A percentile compares a stretch with the other conserved stretches of the same genome.
Conservation (phyloP, 2,888 invertebrate species). For the Smittia sp. region DNA sequence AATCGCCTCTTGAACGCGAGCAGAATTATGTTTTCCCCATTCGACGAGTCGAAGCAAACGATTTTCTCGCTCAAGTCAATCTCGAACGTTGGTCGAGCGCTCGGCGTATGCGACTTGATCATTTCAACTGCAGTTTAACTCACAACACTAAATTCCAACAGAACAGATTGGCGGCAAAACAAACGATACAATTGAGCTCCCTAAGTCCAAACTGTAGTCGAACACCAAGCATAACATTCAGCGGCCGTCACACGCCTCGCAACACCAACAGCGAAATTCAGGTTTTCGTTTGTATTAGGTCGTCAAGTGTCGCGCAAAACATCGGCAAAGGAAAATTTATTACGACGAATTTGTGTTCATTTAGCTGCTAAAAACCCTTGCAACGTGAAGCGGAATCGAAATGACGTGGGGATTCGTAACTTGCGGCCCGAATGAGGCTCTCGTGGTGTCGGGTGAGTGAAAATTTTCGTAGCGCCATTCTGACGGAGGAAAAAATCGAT, state of each 20-base stretch:
- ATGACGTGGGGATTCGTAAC: conserved; percentile 72
- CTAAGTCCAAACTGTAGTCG: too few relatives aligned
- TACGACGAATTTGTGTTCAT: too few relatives aligned
- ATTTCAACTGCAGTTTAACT: neutral
- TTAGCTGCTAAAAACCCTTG: too few relatives aligned
- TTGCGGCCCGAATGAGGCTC: conserved; percentile 91
- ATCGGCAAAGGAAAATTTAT: too few relatives aligned
- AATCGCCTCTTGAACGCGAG: neutral
- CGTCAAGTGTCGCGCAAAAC: too few relatives aligned
- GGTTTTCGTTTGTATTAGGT: too few relatives aligned
- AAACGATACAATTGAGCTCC: too few relatives aligned
- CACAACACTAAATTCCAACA: neutral
- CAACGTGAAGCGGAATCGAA: neutral
- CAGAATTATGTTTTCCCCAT: conserved; percentile 10
- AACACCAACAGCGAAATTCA: too few relatives aligned
- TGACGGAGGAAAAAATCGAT: conserved; percentile 34
- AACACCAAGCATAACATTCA: too few relatives aligned
- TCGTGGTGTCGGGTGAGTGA: conserved; percentile 83
- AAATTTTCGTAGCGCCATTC: conserved; percentile 12
- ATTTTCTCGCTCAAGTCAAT: conserved; percentile 28
- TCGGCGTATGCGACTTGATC: neutral
- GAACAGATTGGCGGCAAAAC: too few relatives aligned
- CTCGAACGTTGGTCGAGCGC: conserved; percentile 14
- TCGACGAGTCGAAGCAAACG: neutral
- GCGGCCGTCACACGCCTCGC: too few relatives aligned